These are phyloP conservation scores for Falcaria lacertinaria DNA, from an alignment of 2,888 invertebrate species.

Conservation along the genomic window DNA sequence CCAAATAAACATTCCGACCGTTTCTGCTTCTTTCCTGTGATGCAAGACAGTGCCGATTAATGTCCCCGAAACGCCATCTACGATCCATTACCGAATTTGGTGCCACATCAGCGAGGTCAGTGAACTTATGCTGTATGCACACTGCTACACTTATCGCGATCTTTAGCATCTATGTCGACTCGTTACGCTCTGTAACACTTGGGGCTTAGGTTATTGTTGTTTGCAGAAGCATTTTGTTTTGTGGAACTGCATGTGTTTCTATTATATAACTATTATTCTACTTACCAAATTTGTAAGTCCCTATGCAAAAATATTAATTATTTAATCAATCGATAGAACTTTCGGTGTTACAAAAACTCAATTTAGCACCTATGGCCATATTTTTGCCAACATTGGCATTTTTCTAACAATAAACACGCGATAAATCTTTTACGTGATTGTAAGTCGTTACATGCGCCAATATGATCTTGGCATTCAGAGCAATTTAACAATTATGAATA, in stretches of 20 bases:
- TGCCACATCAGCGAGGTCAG: constrained; percentile 58
- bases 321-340: too few species aligned
- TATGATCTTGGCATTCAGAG: background rate
- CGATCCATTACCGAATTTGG: constrained; percentile 56
- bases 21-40: constrained; percentile 29
- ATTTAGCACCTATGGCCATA: too few species aligned
- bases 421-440: background rate
- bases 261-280: too few species aligned
- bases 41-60: constrained; percentile 54
- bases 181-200: constrained; percentile 33
- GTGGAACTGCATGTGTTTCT: too few species aligned
- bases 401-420: too few species aligned
- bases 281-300: too few species aligned
- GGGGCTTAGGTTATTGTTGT: constrained; percentile 11
- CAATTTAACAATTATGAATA: too few species aligned
- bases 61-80: constrained; percentile 46
- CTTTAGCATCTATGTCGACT: constrained; percentile 42
- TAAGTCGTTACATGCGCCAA: background rate
- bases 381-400: too few species aligned
- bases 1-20: background rate
- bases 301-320: too few species aligned
- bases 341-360: too few species aligned
- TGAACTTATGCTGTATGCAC: constrained; percentile 43
- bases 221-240: too few species aligned
- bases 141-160: constrained; percentile 33